Conservation (phyloP, 2,888 invertebrate species). For the Temnothorax rugatulus region DNA sequence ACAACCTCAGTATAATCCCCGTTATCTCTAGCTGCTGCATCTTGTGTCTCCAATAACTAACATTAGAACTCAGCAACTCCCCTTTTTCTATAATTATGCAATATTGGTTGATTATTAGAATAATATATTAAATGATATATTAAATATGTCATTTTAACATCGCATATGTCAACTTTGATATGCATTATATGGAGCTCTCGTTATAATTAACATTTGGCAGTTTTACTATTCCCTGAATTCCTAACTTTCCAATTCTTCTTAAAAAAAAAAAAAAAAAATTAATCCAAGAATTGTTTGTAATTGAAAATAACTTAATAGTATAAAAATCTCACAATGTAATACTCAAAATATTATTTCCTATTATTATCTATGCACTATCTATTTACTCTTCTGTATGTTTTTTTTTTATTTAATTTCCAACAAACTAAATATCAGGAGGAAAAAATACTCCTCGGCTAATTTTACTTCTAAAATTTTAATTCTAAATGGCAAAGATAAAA, state of each 20-base stretch:
- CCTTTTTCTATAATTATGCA: conserved; percentile 17
- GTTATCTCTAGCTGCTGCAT: conserved; percentile 61
- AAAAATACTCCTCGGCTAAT: neutral
- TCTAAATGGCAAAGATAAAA: neutral
- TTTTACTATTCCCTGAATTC: neutral
- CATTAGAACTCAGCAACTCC: neutral
- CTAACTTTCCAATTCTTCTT: neutral
- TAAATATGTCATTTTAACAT: neutral
- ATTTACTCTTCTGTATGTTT: neutral
- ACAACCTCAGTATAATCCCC: conserved; percentile 58
- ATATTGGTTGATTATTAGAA: neutral
- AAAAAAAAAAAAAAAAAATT: neutral
- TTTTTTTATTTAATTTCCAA: neutral
- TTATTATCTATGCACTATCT: neutral
- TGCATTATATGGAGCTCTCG: neutral
- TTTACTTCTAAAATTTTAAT: neutral
- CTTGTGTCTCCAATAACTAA: conserved; percentile 35
- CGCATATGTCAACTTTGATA: neutral
- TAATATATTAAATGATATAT: neutral
- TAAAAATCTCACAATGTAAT: neutral
- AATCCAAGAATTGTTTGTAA: neutral
- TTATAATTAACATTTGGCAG: neutral
- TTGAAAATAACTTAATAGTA: neutral
- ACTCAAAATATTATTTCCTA: neutral
- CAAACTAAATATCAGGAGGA: neutral